Conservation (phyloP, 2,888 invertebrate genomes). For the Piscicola geometra region DNA sequence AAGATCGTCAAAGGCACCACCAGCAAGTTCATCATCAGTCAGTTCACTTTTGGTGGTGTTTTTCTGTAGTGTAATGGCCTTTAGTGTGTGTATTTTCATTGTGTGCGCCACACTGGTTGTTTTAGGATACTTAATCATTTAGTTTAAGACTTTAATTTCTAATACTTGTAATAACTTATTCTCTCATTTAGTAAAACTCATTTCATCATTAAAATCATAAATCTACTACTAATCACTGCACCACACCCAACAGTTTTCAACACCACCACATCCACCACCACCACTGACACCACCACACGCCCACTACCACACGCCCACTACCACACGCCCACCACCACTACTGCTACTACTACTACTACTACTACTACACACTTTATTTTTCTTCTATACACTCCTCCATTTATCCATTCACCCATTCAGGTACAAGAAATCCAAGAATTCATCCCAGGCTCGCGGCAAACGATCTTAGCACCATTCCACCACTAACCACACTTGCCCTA, state of each 20-base stretch:
- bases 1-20: slow-evolving; percentile 75
- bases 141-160: not conserved
- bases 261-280: slow-evolving; percentile 15
- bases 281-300: slow-evolving; percentile 5
- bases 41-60: no score
- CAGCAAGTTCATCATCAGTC: not conserved
- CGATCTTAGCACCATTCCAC: not conserved
- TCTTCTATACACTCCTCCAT: not conserved
- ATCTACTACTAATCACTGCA: no score
- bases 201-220: no score
- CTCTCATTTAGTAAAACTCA: no score
- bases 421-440: not conserved
- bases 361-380: not conserved
- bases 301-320: no score
- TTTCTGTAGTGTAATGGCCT: no score
- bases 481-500: not conserved
- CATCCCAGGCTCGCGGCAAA: not conserved
- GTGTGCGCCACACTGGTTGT: no score
- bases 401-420: not conserved
- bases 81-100: no score
- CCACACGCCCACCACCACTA: slow-evolving; percentile 1
- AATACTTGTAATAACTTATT: no score
- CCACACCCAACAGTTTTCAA: not conserved
- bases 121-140: no score
- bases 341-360: slow-evolving; percentile 1